Evolutionary conservation across 2,888 invertebrate genomes (phyloP).

Genomic region (Diarsia mendica): DNA sequence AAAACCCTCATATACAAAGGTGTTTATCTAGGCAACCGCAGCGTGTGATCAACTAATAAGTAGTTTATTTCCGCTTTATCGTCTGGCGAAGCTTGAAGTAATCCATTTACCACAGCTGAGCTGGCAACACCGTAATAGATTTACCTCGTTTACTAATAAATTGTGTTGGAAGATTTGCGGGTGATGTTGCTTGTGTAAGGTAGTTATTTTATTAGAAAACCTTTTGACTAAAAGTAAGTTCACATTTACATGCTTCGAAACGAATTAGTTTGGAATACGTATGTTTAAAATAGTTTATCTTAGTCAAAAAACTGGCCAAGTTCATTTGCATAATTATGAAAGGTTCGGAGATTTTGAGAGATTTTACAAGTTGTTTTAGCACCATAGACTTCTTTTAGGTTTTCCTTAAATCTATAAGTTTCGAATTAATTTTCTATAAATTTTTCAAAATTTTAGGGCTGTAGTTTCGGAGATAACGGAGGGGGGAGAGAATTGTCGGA

Average conservation of each 20-base stretch:
- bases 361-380: too few relatives aligned
- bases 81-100: slow-evolving; percentile 58
- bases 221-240: background rate
- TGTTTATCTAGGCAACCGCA: slow-evolving; percentile 35
- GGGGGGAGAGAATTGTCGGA: too few relatives aligned
- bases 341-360: too few relatives aligned
- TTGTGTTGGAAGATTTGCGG: slow-evolving; percentile 42
- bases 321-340: too few relatives aligned
- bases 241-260: background rate
- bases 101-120: slow-evolving; percentile 60
- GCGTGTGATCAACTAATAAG: slow-evolving; percentile 55
- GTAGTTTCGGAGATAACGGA: too few relatives aligned
- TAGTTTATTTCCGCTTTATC: slow-evolving; percentile 49
- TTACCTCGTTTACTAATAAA: slow-evolving; percentile 56
- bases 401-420: too few relatives aligned
- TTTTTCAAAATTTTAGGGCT: too few relatives aligned
- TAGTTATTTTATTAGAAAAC: slow-evolving; percentile 8
- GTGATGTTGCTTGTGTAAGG: slow-evolving; percentile 16
- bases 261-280: background rate
- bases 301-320: too few relatives aligned
- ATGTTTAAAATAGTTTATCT: background rate
- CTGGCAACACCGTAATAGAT: slow-evolving; percentile 57
- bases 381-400: too few relatives aligned
- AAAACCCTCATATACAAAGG: slow-evolving; percentile 1
- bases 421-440: too few relatives aligned